Percentiles rank a stretch among this genome's conserved stretches.
phyloP scores from a whole-genome alignment of 1,140 invertebrate species.

The Zaprionus tsacasi region DNA sequence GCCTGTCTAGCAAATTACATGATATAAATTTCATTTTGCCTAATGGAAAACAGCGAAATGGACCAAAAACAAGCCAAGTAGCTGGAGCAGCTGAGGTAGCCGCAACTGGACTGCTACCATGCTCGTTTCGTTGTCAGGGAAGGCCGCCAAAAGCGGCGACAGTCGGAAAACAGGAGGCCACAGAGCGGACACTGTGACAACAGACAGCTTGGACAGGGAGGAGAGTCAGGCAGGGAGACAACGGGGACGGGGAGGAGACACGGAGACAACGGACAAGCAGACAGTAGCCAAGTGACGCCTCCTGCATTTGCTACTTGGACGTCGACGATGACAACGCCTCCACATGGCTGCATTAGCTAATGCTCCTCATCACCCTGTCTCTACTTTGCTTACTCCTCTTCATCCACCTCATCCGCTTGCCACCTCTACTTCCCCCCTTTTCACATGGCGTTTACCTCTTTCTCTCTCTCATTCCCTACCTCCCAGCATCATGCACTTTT shows the following conservation, averaged over 20 bases:
- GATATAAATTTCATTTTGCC: slow-evolving; percentile 64
- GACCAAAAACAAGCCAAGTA: not conserved
- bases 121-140: slow-evolving; percentile 37
- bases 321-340: not conserved
- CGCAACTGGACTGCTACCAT: slow-evolving; percentile 29
- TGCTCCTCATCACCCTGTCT: too few species aligned
- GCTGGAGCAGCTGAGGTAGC: not conserved
- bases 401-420: not conserved
- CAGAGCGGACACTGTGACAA: not conserved
- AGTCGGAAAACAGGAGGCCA: not conserved
- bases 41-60: slow-evolving; percentile 41
- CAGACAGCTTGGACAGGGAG: not conserved
- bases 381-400: not conserved
- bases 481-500: too few species aligned
- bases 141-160: not conserved
- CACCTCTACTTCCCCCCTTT: not conserved
- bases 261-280: slow-evolving; percentile 10
- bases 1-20: slow-evolving; percentile 55
- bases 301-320: slow-evolving; percentile 22
- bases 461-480: not conserved
- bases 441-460: not conserved
- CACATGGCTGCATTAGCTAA: not conserved
- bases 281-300: slow-evolving; percentile 56
- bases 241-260: too few species aligned
- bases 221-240: not conserved